Evolutionary conservation across 2,113 vertebrate genomes (phyloP), one percentile per base, ranked within the genome.

Genomic region (Pithys albifrons): DNA sequence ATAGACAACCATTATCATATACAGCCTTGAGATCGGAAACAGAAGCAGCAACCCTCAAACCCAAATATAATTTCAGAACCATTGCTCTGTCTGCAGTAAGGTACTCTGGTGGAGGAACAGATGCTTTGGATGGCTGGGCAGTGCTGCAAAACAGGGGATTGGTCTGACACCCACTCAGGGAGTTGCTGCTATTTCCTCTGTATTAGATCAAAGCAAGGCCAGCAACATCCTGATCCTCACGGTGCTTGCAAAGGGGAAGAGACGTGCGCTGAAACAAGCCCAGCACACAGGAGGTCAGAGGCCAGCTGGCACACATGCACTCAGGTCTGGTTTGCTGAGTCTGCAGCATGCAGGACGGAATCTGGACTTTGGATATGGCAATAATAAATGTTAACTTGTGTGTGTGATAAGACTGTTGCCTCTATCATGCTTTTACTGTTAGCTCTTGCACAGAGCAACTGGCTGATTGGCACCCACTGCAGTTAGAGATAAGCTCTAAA

Each of bases 351-450:
- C 52, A 55, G 92, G 80, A 88, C 5, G 0, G 73, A 83, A 35
- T 85, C 84, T 93, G 97, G 91, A 97, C 97, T 97, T 97, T 97
- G 97, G 76, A 80, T 91, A 13, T 10, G 29, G 78, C 77, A 83
- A 23, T 83, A 91, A 93, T 59, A 83, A 93, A 93, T 88, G 91
- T 92, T 97, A 95, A 94, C 96, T 90, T 25, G 70, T 22, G 1
- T 33, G 18, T 91, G 69, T 80, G 97, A 97, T 97, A 97, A 97
- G 85, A 14, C 31, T 43, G 62, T 29, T 92, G 91, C 78, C 79
- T 74, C 91, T 77, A 49, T 95, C 45, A 0, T 1, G 0, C 49
- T 91, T 43, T 73, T 37, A 1, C 46, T 79, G 62, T 88, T 95
- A 91, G 59, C n/a, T 78, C 89, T 74, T 77, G 48, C 76, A 20